A percentile compares a stretch with the other conserved stretches of the same genome.
These are phyloP conservation scores for Hirtodrosophila trivittata DNA, from an alignment of 2,888 invertebrate genomes.

Conservation along the genomic window DNA sequence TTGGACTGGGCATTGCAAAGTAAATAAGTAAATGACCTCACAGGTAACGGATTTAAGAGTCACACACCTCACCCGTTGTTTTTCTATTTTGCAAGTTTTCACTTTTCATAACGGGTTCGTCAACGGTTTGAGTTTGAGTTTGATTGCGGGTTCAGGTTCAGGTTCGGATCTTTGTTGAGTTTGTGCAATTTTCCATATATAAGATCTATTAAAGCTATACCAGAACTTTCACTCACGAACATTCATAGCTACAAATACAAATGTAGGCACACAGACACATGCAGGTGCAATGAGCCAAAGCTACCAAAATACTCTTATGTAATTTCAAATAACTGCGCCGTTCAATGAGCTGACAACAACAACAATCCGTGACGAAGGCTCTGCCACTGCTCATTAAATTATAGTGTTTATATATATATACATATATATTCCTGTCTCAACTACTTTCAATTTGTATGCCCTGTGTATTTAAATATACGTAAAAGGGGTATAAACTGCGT, in stretches of 20 bases:
- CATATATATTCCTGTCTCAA: no score
- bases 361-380: slow-evolving; percentile 22
- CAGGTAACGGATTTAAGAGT: slow-evolving; percentile 56
- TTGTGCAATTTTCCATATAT: slow-evolving; percentile 58
- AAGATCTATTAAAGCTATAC: slow-evolving; percentile 17
- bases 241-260: slow-evolving; percentile 7
- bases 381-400: slow-evolving; percentile 2
- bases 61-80: slow-evolving; percentile 49
- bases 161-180: slow-evolving; percentile 17
- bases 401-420: no score
- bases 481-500: no score
- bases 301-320: slow-evolving; percentile 59
- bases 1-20: slow-evolving; percentile 36
- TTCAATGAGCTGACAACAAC: slow-evolving; percentile 55
- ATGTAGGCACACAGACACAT: slow-evolving; percentile 8
- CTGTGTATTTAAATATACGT: not conserved
- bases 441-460: not conserved
- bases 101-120: slow-evolving; percentile 72
- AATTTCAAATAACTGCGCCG: slow-evolving; percentile 49
- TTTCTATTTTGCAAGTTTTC: slow-evolving; percentile 75
- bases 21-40: slow-evolving; percentile 67
- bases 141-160: slow-evolving; percentile 3
- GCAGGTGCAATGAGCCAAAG: slow-evolving; percentile 68
- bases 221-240: slow-evolving; percentile 66
- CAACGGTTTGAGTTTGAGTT: slow-evolving; percentile 13